Base-by-base conservation (phyloP, 2,797 vertebrate species). In the Poeciliopsis presidionis region DNA sequence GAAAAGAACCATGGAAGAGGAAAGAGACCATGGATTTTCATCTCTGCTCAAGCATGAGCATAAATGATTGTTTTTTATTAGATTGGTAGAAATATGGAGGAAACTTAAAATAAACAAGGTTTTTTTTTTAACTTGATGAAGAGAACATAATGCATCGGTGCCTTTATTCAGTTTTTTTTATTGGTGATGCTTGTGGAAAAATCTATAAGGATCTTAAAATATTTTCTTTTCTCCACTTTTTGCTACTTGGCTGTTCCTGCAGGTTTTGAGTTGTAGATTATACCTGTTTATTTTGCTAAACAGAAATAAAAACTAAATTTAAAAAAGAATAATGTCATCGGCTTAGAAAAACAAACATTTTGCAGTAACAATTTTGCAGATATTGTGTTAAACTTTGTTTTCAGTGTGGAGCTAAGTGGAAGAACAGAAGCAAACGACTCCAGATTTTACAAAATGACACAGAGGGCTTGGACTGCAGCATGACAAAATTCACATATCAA, bases 1-100 rank as follows among this genome's bases (percentile, higher is more conserved):
- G 82, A 86, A 88, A 84, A 80, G 65, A 83, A 53, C 76, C 82
- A 78, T 74, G 75, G 80, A 80, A 74, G 85, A 84, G 80, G 79
- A 90, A 91, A 86, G 7, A 72, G 65, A 74, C 53, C 75, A 22
- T 70, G 84, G 82, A 79, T 81, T 79, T 81, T 76, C 63, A 72
- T 76, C 73, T 59, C 79, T 79, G 80, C 28, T 83, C 76, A 79
- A 76, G 84, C 77, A 41, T 77, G 43, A 72, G 72, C 61, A 55
- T 47, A 81, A 81, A 85, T 72, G 77, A 87, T 75, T 79, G 74
- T 78, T 87, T 89, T 41, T 77, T 71, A 74, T 81, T 57, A 72
- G 39, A 41, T 8, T 41, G 39, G 39, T 41, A 41, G 20, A 57
- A 53, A 73, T 55, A 84, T 45, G 14, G 41, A 45, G 25, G 28